A percentile compares a stretch with the other conserved stretches of the same genome.
Conservation (phyloP, 1,140 invertebrate species). For the Drosophila santomea region DNA sequence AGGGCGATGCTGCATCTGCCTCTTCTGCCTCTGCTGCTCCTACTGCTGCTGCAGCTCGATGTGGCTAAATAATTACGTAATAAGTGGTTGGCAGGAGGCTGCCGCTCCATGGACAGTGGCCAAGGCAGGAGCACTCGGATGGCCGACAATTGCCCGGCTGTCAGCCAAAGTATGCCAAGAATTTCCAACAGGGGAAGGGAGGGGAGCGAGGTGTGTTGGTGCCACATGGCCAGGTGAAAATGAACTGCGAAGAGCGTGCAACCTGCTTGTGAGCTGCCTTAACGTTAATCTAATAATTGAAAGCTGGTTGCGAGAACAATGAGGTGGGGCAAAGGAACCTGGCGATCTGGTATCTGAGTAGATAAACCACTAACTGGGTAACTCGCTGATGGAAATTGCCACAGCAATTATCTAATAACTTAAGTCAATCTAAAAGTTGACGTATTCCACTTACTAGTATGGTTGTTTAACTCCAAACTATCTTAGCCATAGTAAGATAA, state of each 20-base stretch:
- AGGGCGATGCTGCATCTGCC: slow-evolving; percentile 54
- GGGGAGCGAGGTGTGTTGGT: slow-evolving; percentile 26
- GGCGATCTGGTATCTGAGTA: slow-evolving; percentile 5
- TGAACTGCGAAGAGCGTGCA: slow-evolving; percentile 42
- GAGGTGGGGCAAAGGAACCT: slow-evolving; percentile 17
- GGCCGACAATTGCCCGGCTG: slow-evolving; percentile 56
- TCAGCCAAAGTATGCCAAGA: slow-evolving; percentile 75
- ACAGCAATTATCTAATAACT: not conserved
- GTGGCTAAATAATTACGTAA: slow-evolving; percentile 81
- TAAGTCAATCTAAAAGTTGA: not conserved
- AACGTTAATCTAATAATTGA: slow-evolving; percentile 44
- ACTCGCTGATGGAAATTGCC: not conserved
- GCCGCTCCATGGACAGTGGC: slow-evolving; percentile 13
- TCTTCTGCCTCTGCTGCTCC: slow-evolving; percentile 4
- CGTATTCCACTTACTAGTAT: not conserved
- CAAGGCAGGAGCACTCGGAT: slow-evolving; percentile 27
- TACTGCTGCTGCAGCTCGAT: slow-evolving; percentile 22
- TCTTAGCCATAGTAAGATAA: no score
- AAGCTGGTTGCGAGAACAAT: slow-evolving; percentile 34
- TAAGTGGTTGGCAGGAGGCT: slow-evolving; percentile 78
- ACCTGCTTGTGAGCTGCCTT: slow-evolving; percentile 18
- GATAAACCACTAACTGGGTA: not conserved
- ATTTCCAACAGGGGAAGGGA: slow-evolving; percentile 60
- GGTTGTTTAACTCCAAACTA: not conserved
- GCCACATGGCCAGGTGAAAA: slow-evolving; percentile 29